Conservation (phyloP, 2,113 vertebrate species). For the Calyptommatus sinebrachiatus region DNA sequence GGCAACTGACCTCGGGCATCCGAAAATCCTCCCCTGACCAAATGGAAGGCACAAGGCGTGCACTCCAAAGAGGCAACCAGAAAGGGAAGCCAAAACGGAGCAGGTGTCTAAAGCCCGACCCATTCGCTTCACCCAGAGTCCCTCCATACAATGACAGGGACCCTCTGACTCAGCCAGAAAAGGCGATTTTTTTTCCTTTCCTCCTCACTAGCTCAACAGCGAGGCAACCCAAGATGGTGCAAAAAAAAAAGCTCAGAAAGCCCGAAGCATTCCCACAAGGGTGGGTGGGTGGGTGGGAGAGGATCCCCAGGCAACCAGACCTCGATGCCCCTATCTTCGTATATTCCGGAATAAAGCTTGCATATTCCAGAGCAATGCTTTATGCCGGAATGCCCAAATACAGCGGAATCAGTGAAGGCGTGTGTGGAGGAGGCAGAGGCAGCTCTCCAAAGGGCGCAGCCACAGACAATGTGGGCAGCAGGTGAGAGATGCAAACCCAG, state of each 20-base stretch:
- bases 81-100: neutral
- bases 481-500: too few species aligned
- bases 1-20: too few species aligned
- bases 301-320: neutral
- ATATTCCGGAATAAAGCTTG: too few species aligned
- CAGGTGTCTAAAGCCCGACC: neutral
- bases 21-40: neutral
- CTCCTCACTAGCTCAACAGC: neutral
- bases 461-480: constrained; percentile 49
- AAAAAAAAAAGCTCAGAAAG: neutral
- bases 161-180: neutral
- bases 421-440: too few species aligned
- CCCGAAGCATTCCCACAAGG: too few species aligned
- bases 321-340: too few species aligned
- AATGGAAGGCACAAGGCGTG: neutral
- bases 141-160: constrained; percentile 8
- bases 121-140: neutral
- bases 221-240: constrained; percentile 3
- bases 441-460: neutral
- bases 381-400: too few species aligned
- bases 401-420: too few species aligned
- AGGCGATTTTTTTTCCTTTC: neutral
- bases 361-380: too few species aligned
- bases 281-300: neutral
- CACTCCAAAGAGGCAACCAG: neutral